Conservation (phyloP, 2,888 invertebrate genomes). For the Sicus ferrugineus region DNA sequence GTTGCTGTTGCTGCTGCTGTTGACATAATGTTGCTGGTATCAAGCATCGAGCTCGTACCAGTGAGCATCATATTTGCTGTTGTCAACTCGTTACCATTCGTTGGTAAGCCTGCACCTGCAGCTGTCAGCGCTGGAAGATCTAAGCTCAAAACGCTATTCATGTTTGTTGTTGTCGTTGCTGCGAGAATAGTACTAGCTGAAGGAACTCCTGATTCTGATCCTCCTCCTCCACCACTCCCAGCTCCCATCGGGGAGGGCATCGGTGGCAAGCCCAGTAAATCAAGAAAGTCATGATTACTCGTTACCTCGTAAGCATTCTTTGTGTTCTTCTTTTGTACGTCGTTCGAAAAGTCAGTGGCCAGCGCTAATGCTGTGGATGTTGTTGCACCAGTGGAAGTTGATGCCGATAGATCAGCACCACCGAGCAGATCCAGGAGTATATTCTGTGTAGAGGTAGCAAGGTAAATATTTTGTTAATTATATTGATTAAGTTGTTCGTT, state of each 20-base stretch:
- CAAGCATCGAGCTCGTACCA: slow-evolving; percentile 37
- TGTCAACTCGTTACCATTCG: slow-evolving; percentile 62
- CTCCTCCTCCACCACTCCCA: slow-evolving; percentile 42
- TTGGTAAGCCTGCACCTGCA: slow-evolving; percentile 43
- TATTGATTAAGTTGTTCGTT: not conserved
- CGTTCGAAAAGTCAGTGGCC: slow-evolving; percentile 56
- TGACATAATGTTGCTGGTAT: slow-evolving; percentile 43
- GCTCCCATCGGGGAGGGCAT: slow-evolving; percentile 63
- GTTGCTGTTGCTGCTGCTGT: slow-evolving; percentile 36
- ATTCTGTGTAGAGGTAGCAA: slow-evolving; percentile 68
- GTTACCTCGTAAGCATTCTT: slow-evolving; percentile 66
- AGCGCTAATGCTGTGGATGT: slow-evolving; percentile 12
- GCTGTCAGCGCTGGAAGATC: slow-evolving; percentile 41
- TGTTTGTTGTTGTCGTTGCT: slow-evolving; percentile 43
- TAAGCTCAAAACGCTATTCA: slow-evolving; percentile 56
- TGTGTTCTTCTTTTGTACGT: slow-evolving; percentile 62
- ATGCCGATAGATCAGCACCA: slow-evolving; percentile 69
- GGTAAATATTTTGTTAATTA: not conserved
- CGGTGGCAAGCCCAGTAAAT: slow-evolving; percentile 88
- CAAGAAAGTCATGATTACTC: slow-evolving; percentile 83
- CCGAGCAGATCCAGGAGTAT: slow-evolving; percentile 87
- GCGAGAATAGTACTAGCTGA: slow-evolving; percentile 17
- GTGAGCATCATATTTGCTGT: slow-evolving; percentile 40
- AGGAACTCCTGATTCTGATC: slow-evolving; percentile 41
- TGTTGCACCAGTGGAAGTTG: slow-evolving; percentile 41